phyloP scores from a whole-genome alignment of 2,113 vertebrate genomes.

The Xenotilapia flavipinnis region DNA sequence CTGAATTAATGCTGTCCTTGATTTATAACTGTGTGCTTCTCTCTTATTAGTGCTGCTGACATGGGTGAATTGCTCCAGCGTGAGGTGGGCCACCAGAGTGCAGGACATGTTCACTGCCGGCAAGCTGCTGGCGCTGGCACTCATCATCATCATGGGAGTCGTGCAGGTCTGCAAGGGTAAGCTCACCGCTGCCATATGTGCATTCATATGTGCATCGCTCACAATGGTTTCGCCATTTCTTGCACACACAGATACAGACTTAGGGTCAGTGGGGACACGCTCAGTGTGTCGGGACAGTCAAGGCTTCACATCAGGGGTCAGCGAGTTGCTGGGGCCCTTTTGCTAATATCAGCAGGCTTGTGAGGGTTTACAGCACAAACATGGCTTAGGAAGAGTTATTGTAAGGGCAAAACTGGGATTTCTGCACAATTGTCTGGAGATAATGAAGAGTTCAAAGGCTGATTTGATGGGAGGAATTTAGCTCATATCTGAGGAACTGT shows the following conservation, averaged over 20 bases:
- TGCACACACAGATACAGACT: background rate
- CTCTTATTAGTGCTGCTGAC: constrained; percentile 70
- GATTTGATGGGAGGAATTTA: background rate
- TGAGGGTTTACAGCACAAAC: constrained; percentile 50
- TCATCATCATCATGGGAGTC: constrained; percentile 90
- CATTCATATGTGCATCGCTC: background rate
- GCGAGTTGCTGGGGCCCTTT: constrained; percentile 15
- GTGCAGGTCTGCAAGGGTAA: constrained; percentile 92
- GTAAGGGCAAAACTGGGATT: constrained; percentile 20
- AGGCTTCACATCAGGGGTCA: background rate
- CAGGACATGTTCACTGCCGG: constrained; percentile 91
- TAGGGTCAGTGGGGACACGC: background rate
- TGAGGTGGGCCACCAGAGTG: constrained; percentile 88
- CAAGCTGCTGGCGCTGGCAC: constrained; percentile 83
- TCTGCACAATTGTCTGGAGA: background rate
- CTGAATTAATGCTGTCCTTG: background rate
- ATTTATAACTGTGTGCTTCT: background rate
- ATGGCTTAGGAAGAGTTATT: constrained; percentile 37
- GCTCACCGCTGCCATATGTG: background rate
- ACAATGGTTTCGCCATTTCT: background rate
- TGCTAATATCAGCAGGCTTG: constrained; percentile 32
- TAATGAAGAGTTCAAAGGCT: background rate
- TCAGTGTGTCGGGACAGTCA: background rate
- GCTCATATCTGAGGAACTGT: background rate
- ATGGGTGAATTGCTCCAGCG: constrained; percentile 89